Conservation (phyloP, 2,797 vertebrate genomes). For the Pteropus rufus region DNA sequence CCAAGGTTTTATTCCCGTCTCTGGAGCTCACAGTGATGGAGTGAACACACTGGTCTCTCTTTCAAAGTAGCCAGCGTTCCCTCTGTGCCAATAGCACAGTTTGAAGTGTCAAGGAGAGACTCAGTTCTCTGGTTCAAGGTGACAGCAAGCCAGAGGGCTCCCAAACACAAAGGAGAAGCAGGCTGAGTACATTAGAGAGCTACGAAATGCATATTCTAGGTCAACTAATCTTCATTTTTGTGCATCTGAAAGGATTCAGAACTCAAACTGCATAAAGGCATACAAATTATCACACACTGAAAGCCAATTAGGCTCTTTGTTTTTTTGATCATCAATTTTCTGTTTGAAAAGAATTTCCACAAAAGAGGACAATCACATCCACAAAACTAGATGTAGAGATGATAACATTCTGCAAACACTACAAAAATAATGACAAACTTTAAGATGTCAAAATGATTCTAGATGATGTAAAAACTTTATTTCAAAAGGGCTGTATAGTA, state of each 20-base stretch:
- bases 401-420: neutral
- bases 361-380: neutral
- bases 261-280: neutral
- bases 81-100: neutral
- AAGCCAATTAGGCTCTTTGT: neutral
- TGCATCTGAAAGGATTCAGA: neutral
- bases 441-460: neutral
- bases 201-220: neutral
- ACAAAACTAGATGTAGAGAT: neutral
- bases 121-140: neutral
- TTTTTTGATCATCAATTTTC: neutral
- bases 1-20: neutral
- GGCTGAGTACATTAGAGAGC: neutral
- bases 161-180: neutral
- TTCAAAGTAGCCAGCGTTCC: neutral
- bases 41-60: neutral
- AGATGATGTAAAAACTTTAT: neutral
- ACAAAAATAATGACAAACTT: neutral
- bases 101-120: neutral
- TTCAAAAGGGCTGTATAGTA: neutral
- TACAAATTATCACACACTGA: neutral
- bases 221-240: neutral
- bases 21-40: rapidly evolving
- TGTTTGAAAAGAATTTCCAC: constrained; percentile 22
- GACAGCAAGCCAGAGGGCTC: neutral